Conservation (phyloP, 2,888 invertebrate species). For the Drosophila testacea region DNA sequence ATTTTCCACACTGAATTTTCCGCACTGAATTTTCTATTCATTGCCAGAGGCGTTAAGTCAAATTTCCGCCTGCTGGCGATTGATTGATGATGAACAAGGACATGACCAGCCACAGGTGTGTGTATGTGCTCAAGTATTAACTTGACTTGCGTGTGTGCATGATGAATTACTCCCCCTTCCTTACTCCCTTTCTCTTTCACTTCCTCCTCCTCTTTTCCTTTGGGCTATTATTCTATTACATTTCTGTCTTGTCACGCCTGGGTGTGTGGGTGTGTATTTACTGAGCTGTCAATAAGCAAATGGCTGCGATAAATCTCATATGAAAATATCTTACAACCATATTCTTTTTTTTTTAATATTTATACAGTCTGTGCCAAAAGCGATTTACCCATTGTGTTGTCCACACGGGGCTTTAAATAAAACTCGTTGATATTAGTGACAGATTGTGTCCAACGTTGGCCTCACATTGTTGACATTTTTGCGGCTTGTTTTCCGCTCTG, state of each 20-base stretch:
- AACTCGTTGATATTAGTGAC: slow-evolving; percentile 52
- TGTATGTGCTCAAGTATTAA: slow-evolving; percentile 26
- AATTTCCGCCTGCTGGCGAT: slow-evolving; percentile 24
- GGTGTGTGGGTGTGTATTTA: slow-evolving; percentile 18
- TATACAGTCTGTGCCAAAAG: slow-evolving; percentile 13
- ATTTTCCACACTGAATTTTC: slow-evolving; percentile 26
- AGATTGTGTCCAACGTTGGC: slow-evolving; percentile 47
- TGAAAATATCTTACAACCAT: slow-evolving; percentile 33
- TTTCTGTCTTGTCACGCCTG: slow-evolving; percentile 62
- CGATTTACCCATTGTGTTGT: slow-evolving; percentile 11
- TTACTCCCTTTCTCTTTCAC: neutral
- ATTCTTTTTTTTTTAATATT: slow-evolving; percentile 2
- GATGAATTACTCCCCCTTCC: slow-evolving; percentile 60
- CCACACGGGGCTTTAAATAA: slow-evolving; percentile 33
- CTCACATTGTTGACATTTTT: slow-evolving; percentile 44
- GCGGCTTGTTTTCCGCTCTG: slow-evolving; percentile 42
- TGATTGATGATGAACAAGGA: slow-evolving; percentile 41
- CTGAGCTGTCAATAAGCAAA: slow-evolving; percentile 72
- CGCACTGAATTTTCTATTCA: slow-evolving; percentile 23
- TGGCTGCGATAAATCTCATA: slow-evolving; percentile 65
- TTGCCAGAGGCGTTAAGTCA: slow-evolving; percentile 44
- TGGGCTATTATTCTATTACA: slow-evolving; percentile 51
- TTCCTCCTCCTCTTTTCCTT: neutral
- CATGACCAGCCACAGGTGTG: slow-evolving; percentile 63
- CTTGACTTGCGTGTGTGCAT: slow-evolving; percentile 47